Evolutionary conservation across 2,113 vertebrate species (phyloP).

Genomic region (Rhinopomastus cyanomelas): DNA sequence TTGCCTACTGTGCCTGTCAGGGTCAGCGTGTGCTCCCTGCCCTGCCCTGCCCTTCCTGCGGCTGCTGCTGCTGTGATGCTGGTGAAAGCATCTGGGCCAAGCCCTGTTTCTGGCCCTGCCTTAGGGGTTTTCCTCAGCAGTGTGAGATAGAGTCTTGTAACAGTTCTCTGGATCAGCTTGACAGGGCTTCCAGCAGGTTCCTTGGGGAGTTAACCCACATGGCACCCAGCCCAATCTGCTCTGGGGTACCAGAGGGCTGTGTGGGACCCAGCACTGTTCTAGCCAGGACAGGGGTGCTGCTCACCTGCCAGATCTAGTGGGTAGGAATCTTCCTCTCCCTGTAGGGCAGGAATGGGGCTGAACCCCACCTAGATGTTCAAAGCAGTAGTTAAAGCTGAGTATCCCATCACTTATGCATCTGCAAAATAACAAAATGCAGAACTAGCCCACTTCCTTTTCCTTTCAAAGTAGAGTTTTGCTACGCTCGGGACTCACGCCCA

Average conservation of each 20-base stretch:
- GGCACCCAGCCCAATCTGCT: rapidly evolving
- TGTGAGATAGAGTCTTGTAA: neutral
- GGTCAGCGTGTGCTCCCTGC: rapidly evolving
- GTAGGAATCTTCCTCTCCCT: rapidly evolving
- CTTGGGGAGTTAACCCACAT: rapidly evolving
- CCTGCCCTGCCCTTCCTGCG: neutral
- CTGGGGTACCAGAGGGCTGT: rapidly evolving
- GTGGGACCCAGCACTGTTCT: rapidly evolving
- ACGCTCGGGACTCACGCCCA: neutral
- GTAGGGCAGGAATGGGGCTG: neutral
- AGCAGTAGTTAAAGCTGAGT: neutral
- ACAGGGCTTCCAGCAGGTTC: neutral
- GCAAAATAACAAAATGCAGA: neutral
- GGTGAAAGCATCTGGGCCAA: rapidly evolving
- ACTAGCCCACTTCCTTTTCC: neutral
- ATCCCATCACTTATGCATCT: neutral
- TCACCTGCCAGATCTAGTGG: rapidly evolving
- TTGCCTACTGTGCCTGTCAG: rapidly evolving
- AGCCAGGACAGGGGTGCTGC: too few relatives aligned
- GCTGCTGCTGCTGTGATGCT: rapidly evolving
- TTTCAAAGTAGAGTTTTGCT: neutral
- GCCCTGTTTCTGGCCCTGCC: neutral
- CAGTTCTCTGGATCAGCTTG: neutral
- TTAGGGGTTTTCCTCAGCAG: neutral
- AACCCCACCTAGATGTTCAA: rapidly evolving